Evolutionary conservation across 2,113 vertebrate genomes (phyloP).

Genomic region (Centropus unirufus): DNA sequence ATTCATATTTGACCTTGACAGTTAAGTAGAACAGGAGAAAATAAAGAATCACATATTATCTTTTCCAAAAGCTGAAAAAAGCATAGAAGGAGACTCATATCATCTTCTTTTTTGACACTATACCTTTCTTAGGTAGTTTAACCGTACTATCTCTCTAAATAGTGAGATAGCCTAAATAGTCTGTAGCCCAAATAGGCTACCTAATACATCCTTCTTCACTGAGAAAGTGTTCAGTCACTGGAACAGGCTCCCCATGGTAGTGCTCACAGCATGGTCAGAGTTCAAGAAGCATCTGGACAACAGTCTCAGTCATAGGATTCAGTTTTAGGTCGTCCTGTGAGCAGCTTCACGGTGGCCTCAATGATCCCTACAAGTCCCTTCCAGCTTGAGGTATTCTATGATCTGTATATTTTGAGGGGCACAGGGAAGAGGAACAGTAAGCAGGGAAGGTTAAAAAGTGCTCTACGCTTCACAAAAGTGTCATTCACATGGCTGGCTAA

Average conservation of each 20-base stretch:
- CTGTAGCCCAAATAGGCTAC: background rate
- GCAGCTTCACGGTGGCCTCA: background rate
- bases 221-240: background rate
- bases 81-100: background rate
- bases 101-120: background rate
- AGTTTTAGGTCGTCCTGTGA: background rate
- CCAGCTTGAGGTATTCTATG: background rate
- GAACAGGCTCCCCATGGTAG: background rate
- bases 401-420: background rate
- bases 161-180: background rate
- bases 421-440: background rate
- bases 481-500: background rate
- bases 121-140: background rate
- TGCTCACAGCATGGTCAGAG: background rate
- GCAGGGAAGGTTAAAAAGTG: background rate
- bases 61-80: background rate
- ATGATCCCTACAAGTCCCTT: background rate
- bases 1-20: conserved; percentile 7
- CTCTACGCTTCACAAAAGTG: background rate
- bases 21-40: background rate
- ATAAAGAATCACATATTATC: background rate
- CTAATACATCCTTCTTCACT: background rate
- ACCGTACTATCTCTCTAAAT: background rate
- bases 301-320: background rate
- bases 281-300: background rate